These are phyloP conservation scores for Corythornis vintsioides DNA, from an alignment of 2,113 vertebrate genomes.

Conservation along the genomic window DNA sequence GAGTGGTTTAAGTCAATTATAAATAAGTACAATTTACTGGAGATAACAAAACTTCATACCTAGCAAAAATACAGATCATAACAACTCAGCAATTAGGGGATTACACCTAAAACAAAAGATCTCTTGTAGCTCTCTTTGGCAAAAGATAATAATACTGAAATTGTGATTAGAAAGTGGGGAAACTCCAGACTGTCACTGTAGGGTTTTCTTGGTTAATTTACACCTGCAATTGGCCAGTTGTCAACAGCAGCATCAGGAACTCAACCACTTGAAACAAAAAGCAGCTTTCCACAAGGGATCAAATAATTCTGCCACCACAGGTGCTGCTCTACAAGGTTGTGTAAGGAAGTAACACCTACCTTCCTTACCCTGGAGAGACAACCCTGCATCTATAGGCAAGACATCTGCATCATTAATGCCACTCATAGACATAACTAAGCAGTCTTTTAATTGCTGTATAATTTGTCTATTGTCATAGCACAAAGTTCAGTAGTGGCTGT, in stretches of 20 bases:
- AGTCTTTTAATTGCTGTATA: neutral
- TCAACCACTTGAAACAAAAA: neutral
- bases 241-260: neutral
- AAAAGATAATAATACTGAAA: slow-evolving; percentile 1
- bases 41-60: neutral
- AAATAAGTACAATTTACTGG: neutral
- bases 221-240: neutral
- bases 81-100: neutral
- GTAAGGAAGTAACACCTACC: neutral
- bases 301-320: neutral
- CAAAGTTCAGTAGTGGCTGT: neutral
- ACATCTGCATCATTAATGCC: neutral
- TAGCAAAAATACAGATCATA: neutral
- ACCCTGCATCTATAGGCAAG: neutral
- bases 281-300: neutral
- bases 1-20: neutral
- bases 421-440: neutral
- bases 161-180: neutral
- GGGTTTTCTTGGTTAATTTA: neutral
- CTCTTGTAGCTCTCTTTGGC: slow-evolving; percentile 2
- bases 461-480: neutral
- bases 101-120: slow-evolving; percentile 19
- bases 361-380: neutral
- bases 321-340: neutral
- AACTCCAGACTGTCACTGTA: neutral